Percentiles rank a stretch among this genome's conserved stretches.
Conservation (phyloP, 2,113 vertebrate genomes). For the Lepidiolamprologus cunningtoni region DNA sequence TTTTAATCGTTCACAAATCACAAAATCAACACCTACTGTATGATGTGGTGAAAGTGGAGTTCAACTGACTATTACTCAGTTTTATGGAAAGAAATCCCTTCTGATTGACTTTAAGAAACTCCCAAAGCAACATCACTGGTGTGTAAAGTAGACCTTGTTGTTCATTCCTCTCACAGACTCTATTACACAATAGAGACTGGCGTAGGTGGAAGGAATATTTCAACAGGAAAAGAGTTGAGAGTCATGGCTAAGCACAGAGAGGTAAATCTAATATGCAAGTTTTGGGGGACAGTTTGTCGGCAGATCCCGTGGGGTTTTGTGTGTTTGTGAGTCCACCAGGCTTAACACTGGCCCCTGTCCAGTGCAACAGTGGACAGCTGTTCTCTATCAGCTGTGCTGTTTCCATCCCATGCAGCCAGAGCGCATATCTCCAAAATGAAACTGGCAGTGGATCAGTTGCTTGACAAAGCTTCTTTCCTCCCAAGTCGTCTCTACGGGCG, state of each 20-base stretch:
- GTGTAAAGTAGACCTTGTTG: neutral
- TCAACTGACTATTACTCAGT: neutral
- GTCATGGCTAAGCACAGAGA: neutral
- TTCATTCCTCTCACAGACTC: neutral
- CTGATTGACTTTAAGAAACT: neutral
- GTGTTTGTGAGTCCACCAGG: neutral
- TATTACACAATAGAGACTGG: neutral
- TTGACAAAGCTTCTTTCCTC: neutral
- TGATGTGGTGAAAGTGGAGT: neutral
- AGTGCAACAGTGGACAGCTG: conserved; percentile 8
- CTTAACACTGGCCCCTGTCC: neutral
- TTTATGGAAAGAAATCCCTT: neutral
- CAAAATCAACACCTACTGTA: neutral
- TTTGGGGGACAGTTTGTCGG: neutral
- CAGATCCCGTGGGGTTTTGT: neutral
- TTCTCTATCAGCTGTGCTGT: neutral
- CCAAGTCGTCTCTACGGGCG: neutral
- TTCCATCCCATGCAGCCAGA: neutral
- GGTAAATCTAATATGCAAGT: neutral
- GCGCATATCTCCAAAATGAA: neutral
- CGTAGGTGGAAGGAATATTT: neutral
- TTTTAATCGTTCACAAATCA: neutral
- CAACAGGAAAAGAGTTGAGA: neutral
- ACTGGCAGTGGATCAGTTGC: neutral
- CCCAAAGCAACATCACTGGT: neutral